phyloP scores from a whole-genome alignment of 1,140 invertebrate species.

The Dermatophagoides farinae region DNA sequence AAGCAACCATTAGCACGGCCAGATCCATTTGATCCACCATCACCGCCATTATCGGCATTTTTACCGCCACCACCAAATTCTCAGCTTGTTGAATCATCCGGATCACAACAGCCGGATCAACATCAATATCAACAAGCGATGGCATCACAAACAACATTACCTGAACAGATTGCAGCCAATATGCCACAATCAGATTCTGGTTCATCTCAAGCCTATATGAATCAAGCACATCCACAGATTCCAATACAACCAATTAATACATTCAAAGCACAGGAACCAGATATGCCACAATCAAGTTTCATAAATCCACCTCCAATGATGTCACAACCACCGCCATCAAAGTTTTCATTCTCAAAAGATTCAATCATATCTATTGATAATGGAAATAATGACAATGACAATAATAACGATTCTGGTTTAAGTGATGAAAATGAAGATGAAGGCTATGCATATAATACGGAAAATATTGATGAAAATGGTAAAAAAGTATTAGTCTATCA shows the following conservation, averaged over 20 bases:
- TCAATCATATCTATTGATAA: background rate
- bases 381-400: background rate
- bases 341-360: background rate
- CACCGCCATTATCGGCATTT: conserved; percentile 1
- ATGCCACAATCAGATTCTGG: too few relatives aligned
- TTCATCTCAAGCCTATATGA: too few relatives aligned
- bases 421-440: background rate
- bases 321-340: background rate
- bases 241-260: background rate
- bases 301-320: background rate
- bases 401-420: background rate
- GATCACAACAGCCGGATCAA: background rate
- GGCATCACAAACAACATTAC: background rate
- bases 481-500: background rate
- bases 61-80: background rate
- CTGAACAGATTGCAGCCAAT: too few relatives aligned
- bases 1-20: conserved; percentile 5
- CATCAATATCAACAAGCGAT: background rate
- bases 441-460: conserved; percentile 2
- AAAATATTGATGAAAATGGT: background rate
- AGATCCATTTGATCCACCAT: conserved; percentile 5
- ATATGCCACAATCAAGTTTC: background rate
- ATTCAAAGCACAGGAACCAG: background rate
- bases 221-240: background rate
- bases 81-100: background rate